Evolutionary conservation across 1,140 invertebrate genomes (phyloP), one percentile per base, ranked within the genome.

Genomic region (Chymomyza costata): DNA sequence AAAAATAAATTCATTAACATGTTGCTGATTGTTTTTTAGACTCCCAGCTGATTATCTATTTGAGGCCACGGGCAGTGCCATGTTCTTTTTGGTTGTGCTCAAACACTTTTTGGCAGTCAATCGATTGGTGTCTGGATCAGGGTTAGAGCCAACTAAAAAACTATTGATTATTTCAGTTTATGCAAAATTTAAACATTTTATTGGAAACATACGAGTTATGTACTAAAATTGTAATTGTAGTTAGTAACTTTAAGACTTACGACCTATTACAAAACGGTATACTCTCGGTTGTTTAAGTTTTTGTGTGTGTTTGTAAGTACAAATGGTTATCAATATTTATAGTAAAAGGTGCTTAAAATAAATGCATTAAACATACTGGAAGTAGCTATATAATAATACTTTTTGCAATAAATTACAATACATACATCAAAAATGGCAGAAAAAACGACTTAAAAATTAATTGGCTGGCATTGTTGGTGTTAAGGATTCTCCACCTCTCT

Each of bases 1-100:
- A 78, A 43, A 78, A 78, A 78, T 78, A 78, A 64, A 71, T 80
- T 80, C 73, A 80, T 80, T 68, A 73, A 68, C 73, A 56, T 35
- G 45, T 39, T 19, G 40, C 25, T 25, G n/a, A n/a, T n/a, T 25
- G 3, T 25, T 3, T 25, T 8, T 25, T 8, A 25, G 21, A 3
- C n/a, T 3, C 8, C 3, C 71, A 76, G 71, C 71, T 76, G 71
- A 60, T 66, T 57, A 40, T 25, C 21, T 5, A 8, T 25, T 8
- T 3, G 21, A 25, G 21, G 21, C 3, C 21, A 8, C 8, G 3
- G 3, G 8, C 21, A 25, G 8, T 25, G n/a, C 21, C 3, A 25
- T 3, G 8, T 3, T 25, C 3, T 25, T 25, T 25, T 8, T 25
- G 8, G 3, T 25, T 25, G 3, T 25, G 3, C 3, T 25, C 8